Evolutionary conservation across 2,113 vertebrate genomes (phyloP).

Genomic region (Marmota flaviventris): DNA sequence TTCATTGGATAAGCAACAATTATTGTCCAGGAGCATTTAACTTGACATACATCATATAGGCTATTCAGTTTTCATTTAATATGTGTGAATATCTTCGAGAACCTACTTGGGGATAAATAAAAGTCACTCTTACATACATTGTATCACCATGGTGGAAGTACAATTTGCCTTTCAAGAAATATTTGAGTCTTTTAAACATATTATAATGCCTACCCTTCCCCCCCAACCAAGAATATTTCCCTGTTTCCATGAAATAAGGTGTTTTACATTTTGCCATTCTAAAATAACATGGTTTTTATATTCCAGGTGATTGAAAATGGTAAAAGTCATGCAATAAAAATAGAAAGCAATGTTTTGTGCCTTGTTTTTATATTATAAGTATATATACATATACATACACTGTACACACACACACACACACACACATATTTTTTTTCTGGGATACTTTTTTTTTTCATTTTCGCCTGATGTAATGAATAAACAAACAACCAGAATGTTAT

Average conservation of each 20-base stretch:
- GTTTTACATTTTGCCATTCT: background rate
- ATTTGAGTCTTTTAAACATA: background rate
- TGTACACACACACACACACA: too few species aligned
- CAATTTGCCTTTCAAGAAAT: background rate
- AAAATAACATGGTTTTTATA: background rate
- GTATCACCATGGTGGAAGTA: background rate
- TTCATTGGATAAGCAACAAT: background rate
- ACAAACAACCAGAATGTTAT: background rate
- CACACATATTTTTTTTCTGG: too few species aligned
- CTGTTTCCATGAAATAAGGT: background rate
- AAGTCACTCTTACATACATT: background rate
- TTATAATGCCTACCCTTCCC: background rate
- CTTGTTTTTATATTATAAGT: too few species aligned
- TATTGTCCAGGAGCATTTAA: background rate
- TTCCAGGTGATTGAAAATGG: background rate
- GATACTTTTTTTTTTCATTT: too few species aligned
- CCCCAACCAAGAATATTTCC: background rate
- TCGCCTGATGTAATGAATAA: background rate
- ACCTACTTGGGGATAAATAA: background rate
- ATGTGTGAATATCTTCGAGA: background rate
- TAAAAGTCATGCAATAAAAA: background rate
- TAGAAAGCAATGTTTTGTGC: background rate
- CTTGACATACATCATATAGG: background rate
- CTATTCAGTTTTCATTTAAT: background rate
- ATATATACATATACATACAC: too few species aligned